Base-by-base conservation (phyloP, 2,797 vertebrate species). In the Pseudotriccus pelzelni region DNA sequence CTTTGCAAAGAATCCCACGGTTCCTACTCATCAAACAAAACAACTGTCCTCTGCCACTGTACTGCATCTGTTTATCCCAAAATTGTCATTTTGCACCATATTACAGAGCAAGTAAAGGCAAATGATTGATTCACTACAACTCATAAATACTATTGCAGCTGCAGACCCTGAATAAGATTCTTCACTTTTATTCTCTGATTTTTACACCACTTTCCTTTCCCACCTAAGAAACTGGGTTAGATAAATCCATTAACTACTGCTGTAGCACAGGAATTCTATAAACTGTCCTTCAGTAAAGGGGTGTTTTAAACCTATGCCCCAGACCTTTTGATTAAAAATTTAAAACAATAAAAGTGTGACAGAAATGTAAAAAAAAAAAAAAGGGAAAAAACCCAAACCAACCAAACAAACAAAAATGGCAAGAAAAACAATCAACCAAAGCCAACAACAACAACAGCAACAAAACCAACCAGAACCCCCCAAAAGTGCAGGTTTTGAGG, bases 381-480 rank as follows among this genome's bases (percentile, higher is more conserved):
- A 3, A 7, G 6, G 12, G 11, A 12, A 52, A 25, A 52, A 52
- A 12, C 15, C 14, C 5, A 6, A 47, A 24, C 14, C 28, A 52
- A 25, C 7, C 9, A 80, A 43, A 0, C 0, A 37, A 47, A 22
- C 24, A 37, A 47, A 16, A 47, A 15, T 4, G n/a, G 5, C 5
- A 46, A 12, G n/a, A 19, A 4, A 14, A 8, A 7, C 8, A 25
- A 39, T 36, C 12, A 23, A 47, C 8, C 22, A 12, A 60, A 39
- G 20, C 25, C 36, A 62, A 30, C 20, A 22, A 62, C 36, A 62
- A 30, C 20, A 22, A 62, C 10, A 30, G 18, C 16, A 39, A 27
- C 27, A 39, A 30, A 8, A 25, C 32, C 30, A 41, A 30, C 10
- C 41, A 83, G 34, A 37, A 8, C 3, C 17, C 5, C 12, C 13